Evolutionary conservation across 2,888 invertebrate species (phyloP).

Genomic region (Odontocolon sp.): DNA sequence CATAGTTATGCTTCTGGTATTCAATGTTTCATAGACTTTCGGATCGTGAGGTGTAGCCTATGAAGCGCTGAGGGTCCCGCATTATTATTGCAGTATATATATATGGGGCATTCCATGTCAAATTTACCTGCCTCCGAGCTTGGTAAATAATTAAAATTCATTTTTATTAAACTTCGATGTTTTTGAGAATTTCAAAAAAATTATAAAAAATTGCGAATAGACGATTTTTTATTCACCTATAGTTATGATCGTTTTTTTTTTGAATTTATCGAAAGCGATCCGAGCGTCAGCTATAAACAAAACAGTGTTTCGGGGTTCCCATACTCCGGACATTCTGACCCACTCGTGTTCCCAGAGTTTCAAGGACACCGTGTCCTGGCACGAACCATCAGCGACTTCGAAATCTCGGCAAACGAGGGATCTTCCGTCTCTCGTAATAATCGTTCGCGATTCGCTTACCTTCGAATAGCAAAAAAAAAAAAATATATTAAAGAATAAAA

Average conservation of each 20-base stretch:
- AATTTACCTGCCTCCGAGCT: too few relatives aligned
- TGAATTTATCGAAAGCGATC: constrained; percentile 81
- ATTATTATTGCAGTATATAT: constrained; percentile 52
- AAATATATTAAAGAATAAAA: constrained; percentile 12
- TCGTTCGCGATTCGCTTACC: constrained; percentile 84
- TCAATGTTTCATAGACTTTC: constrained; percentile 53
- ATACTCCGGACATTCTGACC: constrained; percentile 85
- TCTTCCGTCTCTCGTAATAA: constrained; percentile 85
- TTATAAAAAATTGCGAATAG: too few relatives aligned
- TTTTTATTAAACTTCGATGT: too few relatives aligned
- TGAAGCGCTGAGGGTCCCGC: constrained; percentile 34
- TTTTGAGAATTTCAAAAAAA: too few relatives aligned
- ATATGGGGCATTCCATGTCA: too few relatives aligned
- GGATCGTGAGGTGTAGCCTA: constrained; percentile 24
- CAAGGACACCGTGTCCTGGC: constrained; percentile 83
- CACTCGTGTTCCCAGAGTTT: constrained; percentile 88
- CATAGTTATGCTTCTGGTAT: constrained; percentile 14
- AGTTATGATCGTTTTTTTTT: constrained; percentile 69
- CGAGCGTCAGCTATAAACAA: constrained; percentile 88
- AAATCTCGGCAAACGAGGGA: constrained; percentile 85
- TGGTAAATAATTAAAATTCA: too few relatives aligned
- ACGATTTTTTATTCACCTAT: too few relatives aligned
- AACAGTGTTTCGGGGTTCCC: constrained; percentile 87
- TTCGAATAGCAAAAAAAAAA: constrained; percentile 62
- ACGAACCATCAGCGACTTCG: constrained; percentile 84